Base-by-base conservation (phyloP, 2,888 invertebrate species). In the Leptinotarsa rubiginosa region DNA sequence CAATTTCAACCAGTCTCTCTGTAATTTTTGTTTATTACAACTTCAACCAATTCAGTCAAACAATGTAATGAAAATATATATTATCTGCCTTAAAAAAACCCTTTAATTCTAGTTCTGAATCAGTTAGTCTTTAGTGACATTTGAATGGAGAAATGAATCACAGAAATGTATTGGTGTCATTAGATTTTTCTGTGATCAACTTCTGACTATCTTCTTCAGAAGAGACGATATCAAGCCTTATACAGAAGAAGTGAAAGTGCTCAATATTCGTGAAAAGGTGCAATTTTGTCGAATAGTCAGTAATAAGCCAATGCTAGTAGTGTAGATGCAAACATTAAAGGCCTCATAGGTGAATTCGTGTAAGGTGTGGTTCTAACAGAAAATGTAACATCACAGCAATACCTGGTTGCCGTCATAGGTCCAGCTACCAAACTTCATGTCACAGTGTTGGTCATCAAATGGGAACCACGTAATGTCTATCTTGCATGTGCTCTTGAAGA, bases 401-500 rank as follows among this genome's bases (percentile, higher is more conserved):
- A 96, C 96, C 95, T 96, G 96, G 91, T 94, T 94, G 91, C 97
- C 97, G 90, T 97, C 96, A 92, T 99, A 98, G 88, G 99, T 98
- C 99, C 99, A 99, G 91, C 98, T 98, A 91, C 99, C 99, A 90
- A 99, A 99, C 94, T 99, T 97, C 96, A 99, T 97, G 91, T 96
- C 95, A 92, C 99, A 99, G 91, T 95, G 95, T 93, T 99, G 99
- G 91, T 99, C 98, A 92, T 99, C 99, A 92, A 99, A 99, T 90
- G 99, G 99, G 93, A 99, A 99, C 98, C 98, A 99, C 90, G 98
- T 98, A 94, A 99, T 99, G 93, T 99, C 97, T 92, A 99, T 99
- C 93, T 97, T 97, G 94, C 99, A 99, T 91, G 98, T 99, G 93
- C 98, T 97, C 94, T 98, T 98, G 94, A 99, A 98, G 92, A 99